Percentiles rank a stretch among this genome's conserved stretches.
Evolutionary conservation across 2,888 invertebrate genomes (phyloP).

Genomic region (Cataglyphis albicans): DNA sequence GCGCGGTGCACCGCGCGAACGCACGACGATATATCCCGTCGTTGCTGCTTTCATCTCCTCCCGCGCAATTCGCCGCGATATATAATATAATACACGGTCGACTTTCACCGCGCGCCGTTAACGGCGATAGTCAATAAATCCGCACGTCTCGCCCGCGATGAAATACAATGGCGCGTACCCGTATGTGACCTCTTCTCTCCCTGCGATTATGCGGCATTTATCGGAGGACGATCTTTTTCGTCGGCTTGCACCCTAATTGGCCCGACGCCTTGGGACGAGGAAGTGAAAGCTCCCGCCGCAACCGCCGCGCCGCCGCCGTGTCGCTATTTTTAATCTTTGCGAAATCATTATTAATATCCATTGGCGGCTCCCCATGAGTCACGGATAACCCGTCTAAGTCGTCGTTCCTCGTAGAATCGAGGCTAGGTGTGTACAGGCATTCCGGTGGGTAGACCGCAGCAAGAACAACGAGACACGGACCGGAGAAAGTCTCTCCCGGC

Average conservation of each 20-base stretch:
- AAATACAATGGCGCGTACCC: slow-evolving; percentile 60
- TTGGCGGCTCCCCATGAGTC: slow-evolving; percentile 74
- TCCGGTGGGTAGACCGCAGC: slow-evolving; percentile 77
- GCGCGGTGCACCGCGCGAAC: slow-evolving; percentile 29
- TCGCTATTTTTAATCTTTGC: slow-evolving; percentile 53
- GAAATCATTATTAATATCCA: slow-evolving; percentile 72
- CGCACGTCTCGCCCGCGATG: slow-evolving; percentile 58
- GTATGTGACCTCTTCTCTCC: slow-evolving; percentile 50
- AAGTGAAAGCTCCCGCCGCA: slow-evolving; percentile 68
- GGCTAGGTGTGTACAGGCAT: slow-evolving; percentile 78
- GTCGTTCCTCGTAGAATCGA: slow-evolving; percentile 55
- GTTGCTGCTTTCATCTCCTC: slow-evolving; percentile 17
- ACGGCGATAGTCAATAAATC: slow-evolving; percentile 65
- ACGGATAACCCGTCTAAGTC: slow-evolving; percentile 66
- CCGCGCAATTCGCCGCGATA: slow-evolving; percentile 30
- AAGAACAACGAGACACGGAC: slow-evolving; percentile 60
- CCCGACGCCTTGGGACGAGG: slow-evolving; percentile 53
- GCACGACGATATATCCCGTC: slow-evolving; percentile 23
- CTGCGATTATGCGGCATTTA: slow-evolving; percentile 57
- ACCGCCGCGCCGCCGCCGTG: slow-evolving; percentile 3
- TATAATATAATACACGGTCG: slow-evolving; percentile 61
- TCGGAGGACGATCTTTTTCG: slow-evolving; percentile 57
- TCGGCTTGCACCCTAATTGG: slow-evolving; percentile 68
- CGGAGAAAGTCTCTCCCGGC: background rate
- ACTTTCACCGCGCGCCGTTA: slow-evolving; percentile 70